These are phyloP conservation scores for Tetanocera ferruginea DNA, from an alignment of 2,888 invertebrate species.

Conservation along the genomic window DNA sequence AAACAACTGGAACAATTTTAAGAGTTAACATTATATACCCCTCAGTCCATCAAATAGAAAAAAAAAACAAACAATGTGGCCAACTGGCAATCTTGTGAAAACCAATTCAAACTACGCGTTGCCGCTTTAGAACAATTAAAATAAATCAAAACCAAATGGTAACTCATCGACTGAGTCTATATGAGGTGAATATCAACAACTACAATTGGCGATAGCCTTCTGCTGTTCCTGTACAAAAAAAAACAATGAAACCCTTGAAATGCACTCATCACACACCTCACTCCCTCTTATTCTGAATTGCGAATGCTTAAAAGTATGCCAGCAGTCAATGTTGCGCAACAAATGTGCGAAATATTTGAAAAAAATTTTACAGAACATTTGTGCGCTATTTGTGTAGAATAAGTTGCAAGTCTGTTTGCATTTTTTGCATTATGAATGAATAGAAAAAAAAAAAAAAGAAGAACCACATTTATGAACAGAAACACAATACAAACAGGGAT, in stretches of 20 bases:
- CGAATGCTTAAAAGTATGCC: neutral
- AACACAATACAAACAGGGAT: neutral
- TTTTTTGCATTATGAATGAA: slow-evolving; percentile 4
- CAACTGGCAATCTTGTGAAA: slow-evolving; percentile 22
- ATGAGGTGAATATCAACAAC: neutral
- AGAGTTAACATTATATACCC: too few species aligned
- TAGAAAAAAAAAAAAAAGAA: neutral
- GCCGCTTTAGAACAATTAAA: neutral
- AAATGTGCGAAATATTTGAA: slow-evolving; percentile 27
- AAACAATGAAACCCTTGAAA: slow-evolving; percentile 4
- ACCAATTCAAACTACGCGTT: slow-evolving; percentile 2
- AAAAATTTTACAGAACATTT: slow-evolving; percentile 38
- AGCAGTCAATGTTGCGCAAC: slow-evolving; percentile 22
- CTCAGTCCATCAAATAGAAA: too few species aligned
- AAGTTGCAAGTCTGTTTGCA: slow-evolving; percentile 35
- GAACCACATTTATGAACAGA: neutral
- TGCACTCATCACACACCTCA: slow-evolving; percentile 6
- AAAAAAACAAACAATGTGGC: neutral
- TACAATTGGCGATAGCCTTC: neutral
- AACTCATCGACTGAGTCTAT: neutral
- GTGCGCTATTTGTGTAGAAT: slow-evolving; percentile 42
- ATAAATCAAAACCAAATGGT: slow-evolving; percentile 5
- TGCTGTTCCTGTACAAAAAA: neutral
- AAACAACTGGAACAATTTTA: too few species aligned
- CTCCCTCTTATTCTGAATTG: neutral